Evolutionary conservation across 2,888 invertebrate genomes (phyloP).

Genomic region (Leucoptera coffeella): DNA sequence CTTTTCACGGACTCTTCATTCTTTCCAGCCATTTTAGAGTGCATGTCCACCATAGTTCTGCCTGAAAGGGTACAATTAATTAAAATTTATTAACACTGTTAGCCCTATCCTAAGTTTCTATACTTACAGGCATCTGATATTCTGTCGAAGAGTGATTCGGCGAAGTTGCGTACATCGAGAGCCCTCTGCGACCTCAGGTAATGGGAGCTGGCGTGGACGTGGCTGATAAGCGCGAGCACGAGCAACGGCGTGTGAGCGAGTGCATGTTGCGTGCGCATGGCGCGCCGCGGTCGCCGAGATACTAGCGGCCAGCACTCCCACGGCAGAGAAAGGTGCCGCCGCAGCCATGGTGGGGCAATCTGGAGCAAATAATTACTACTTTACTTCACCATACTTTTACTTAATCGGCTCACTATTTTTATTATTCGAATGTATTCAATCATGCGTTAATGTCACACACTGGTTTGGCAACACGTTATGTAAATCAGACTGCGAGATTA

Average conservation of each 20-base stretch:
- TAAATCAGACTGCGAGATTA: too few species aligned
- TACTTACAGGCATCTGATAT: conserved; percentile 42
- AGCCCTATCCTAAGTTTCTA: too few species aligned
- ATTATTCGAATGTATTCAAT: too few species aligned
- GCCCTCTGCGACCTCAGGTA: not conserved
- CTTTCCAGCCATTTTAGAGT: conserved; percentile 16
- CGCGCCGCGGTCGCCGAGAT: conserved; percentile 43
- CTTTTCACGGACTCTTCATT: conserved; percentile 24
- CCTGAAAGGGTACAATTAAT: conserved; percentile 19
- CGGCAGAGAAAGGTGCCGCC: conserved; percentile 43
- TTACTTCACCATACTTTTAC: too few species aligned
- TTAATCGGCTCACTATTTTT: too few species aligned
- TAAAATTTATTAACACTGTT: too few species aligned
- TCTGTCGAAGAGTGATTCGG: conserved; percentile 31
- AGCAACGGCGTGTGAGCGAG: conserved; percentile 16
- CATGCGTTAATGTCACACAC: too few species aligned
- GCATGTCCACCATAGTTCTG: conserved; percentile 37
- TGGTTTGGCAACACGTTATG: too few species aligned
- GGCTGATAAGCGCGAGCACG: conserved; percentile 1
- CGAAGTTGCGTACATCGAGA: conserved; percentile 23
- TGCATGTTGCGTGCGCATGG: conserved; percentile 24
- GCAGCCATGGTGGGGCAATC: conserved; percentile 33
- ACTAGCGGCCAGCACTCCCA: conserved; percentile 28
- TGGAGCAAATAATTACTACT: conserved; percentile 15
- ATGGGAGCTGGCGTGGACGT: not conserved